Evolutionary conservation across 2,888 invertebrate species (phyloP), one percentile per base, ranked within the genome.

Genomic region (Uloborus plumipes): DNA sequence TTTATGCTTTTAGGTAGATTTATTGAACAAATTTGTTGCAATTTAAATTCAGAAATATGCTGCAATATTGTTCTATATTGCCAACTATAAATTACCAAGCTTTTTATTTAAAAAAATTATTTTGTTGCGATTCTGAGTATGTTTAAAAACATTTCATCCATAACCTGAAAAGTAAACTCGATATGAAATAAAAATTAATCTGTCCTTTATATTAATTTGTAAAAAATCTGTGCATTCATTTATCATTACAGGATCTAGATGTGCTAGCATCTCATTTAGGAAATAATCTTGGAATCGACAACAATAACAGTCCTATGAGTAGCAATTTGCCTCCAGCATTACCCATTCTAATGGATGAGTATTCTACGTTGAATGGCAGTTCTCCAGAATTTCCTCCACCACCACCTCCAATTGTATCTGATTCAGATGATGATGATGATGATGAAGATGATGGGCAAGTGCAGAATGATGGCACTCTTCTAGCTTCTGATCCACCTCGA

Each of bases 401-500:
- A 16, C 78, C 76, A 14, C 70, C 75, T 39, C 65, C 69, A 78
- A 87, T 88, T 51, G 88, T 87, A 76, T 88, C 88, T 50, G 88
- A 84, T 84, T 76, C 76, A 61, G 83, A 83, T 39, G 80, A 76
- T 18, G 85, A 84, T 49, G 85, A 85, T 50, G 86, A 86, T 47
- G 86, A 87, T 83, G 86, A 88, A 80, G 87, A 88, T 85, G 87
- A 88, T 85, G 86, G 94, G 79, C 91, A 93, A 86, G 93, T 93
- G 82, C 92, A 95, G 86, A 96, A 96, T 88, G 98, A 98, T 90
- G 98, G 98, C 85, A 98, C 98, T 1, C 91, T 98, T 77, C 92
- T 97, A 74, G 98, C 98, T 84, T 97, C 97, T 88, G 98, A 98
- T 91, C 97, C 98, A 76, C 97, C 98, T 22, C 95, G 97, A 90